Evolutionary conservation across 2,113 vertebrate genomes (phyloP).

Genomic region (Marcusenius ussheri): DNA sequence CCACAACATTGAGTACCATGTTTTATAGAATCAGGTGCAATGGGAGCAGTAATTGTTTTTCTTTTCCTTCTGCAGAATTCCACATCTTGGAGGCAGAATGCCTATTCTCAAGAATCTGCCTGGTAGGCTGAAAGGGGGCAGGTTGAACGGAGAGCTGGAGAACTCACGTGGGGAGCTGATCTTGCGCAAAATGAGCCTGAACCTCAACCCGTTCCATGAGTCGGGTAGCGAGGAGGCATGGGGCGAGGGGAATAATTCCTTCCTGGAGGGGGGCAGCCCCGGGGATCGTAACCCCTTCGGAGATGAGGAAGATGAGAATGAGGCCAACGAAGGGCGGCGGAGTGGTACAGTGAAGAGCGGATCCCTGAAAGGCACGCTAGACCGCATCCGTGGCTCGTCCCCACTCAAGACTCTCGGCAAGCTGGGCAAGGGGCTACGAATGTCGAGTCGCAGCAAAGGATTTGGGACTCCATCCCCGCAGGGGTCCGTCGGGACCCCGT

Average conservation of each 20-base stretch:
- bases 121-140: conserved; percentile 57
- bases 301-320: conserved; percentile 66
- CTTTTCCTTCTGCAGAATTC: conserved; percentile 32
- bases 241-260: conserved; percentile 51
- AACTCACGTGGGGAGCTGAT: conserved; percentile 57
- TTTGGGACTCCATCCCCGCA: conserved; percentile 46
- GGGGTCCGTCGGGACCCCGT: conserved; percentile 54
- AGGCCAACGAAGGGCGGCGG: conserved; percentile 59
- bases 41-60: not conserved
- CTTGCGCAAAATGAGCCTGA: conserved; percentile 63
- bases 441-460: conserved; percentile 52
- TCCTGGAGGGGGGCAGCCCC: conserved; percentile 49
- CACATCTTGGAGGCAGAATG: conserved; percentile 54
- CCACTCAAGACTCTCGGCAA: conserved; percentile 71
- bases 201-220: conserved; percentile 64
- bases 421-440: conserved; percentile 54
- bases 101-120: conserved; percentile 70
- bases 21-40: not conserved
- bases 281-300: conserved; percentile 66
- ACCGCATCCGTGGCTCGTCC: conserved; percentile 69
- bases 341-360: conserved; percentile 45
- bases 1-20: not conserved
- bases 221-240: conserved; percentile 45
- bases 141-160: conserved; percentile 47
- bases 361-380: conserved; percentile 67